Percentiles rank a stretch among this genome's conserved stretches.
These are phyloP conservation scores for Hydractinia symbiolongicarpus DNA, from an alignment of 30 jellyfish, hydroid and myxozoan genomes.

Conservation along the genomic window DNA sequence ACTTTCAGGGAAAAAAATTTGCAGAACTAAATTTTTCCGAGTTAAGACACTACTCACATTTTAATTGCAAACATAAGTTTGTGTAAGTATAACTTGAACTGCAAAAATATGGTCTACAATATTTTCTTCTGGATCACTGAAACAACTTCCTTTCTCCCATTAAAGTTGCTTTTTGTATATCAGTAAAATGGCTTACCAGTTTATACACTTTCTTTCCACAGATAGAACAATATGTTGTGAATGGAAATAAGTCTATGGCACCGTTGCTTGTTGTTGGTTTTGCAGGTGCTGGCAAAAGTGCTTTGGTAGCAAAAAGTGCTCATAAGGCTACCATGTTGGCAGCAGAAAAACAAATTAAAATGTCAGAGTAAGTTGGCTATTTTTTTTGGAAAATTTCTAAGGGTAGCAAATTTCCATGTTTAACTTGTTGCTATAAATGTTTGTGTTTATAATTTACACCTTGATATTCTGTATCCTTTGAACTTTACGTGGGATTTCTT, in stretches of 20 bases:
- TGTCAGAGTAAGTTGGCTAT: constrained; percentile 31
- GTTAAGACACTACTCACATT: too few relatives aligned
- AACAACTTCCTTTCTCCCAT: background rate
- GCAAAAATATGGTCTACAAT: background rate
- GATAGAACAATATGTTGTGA: constrained; percentile 39
- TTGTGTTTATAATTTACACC: too few relatives aligned
- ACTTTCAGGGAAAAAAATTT: too few relatives aligned
- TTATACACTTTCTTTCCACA: background rate
- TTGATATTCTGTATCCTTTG: too few relatives aligned
- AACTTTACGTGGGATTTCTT: too few relatives aligned
- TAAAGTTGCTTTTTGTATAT: too few relatives aligned
- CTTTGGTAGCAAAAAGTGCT: constrained; percentile 62
- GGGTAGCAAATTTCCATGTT: too few relatives aligned
- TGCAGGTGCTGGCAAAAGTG: constrained; percentile 68
- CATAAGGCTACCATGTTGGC: constrained; percentile 27
- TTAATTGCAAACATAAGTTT: too few relatives aligned
- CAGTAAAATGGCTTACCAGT: background rate
- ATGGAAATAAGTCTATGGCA: constrained; percentile 22
- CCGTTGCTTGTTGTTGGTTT: constrained; percentile 48
- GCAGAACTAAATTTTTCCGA: too few relatives aligned
- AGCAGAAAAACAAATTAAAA: background rate
- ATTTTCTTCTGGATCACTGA: background rate
- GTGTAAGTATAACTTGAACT: too few relatives aligned
- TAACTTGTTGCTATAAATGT: too few relatives aligned
- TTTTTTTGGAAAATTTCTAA: too few relatives aligned